These are phyloP conservation scores for Tetramorium parvispinum DNA, from an alignment of 1,140 invertebrate species.

Conservation along the genomic window DNA sequence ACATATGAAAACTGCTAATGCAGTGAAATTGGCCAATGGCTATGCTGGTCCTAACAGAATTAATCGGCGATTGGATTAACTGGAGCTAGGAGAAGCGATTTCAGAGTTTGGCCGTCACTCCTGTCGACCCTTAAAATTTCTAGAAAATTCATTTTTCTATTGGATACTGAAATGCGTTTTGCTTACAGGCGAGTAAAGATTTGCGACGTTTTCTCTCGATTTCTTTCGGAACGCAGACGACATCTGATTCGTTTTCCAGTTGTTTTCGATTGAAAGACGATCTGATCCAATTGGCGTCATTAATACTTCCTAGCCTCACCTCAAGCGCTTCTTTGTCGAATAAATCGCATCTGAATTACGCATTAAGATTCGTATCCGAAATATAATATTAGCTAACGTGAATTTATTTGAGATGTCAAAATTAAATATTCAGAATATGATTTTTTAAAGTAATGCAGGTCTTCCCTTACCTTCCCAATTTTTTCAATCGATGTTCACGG, in stretches of 20 bases:
- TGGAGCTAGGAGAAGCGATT: too few relatives aligned
- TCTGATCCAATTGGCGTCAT: background rate
- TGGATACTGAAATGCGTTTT: background rate
- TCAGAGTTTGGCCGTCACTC: too few relatives aligned
- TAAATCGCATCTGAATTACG: background rate
- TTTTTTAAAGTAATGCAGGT: background rate
- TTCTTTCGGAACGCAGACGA: conserved; percentile 3
- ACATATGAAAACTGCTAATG: too few relatives aligned
- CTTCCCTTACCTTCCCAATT: too few relatives aligned
- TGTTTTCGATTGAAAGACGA: background rate
- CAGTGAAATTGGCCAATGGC: too few relatives aligned
- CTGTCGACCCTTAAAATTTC: too few relatives aligned
- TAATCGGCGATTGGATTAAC: too few relatives aligned
- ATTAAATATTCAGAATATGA: background rate
- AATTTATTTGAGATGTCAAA: background rate
- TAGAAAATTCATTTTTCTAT: background rate
- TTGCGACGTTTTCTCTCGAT: background rate
- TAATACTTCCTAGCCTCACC: background rate
- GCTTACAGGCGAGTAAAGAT: background rate
- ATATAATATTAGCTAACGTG: background rate
- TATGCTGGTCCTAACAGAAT: too few relatives aligned
- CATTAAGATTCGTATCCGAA: background rate
- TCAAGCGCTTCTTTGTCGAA: background rate
- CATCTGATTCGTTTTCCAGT: background rate
- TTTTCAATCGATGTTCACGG: background rate